A percentile compares a stretch with the other conserved stretches of the same genome.
Conservation (phyloP, 2,888 invertebrate genomes). For the Brachypterus glaber region DNA sequence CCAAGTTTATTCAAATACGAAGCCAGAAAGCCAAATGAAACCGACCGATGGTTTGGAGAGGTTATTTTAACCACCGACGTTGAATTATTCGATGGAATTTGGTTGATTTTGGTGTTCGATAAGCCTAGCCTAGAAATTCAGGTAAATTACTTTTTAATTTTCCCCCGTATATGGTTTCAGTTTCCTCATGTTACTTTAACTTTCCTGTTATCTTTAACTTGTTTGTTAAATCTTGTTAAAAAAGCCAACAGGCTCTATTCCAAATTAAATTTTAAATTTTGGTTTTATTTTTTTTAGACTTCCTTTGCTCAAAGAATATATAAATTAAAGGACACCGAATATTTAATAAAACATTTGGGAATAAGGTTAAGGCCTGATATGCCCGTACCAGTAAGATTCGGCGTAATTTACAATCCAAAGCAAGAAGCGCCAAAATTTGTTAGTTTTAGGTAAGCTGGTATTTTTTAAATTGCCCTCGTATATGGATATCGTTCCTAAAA, state of each 20-base stretch:
- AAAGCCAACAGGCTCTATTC: no score
- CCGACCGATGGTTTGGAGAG: constrained; percentile 52
- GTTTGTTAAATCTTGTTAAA: no score
- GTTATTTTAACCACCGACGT: constrained; percentile 47
- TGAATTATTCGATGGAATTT: constrained; percentile 46
- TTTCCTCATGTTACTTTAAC: no score
- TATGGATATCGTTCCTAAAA: no score
- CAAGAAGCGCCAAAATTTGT: constrained; percentile 39
- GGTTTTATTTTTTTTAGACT: not conserved
- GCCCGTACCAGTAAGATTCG: constrained; percentile 48
- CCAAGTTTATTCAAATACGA: constrained; percentile 51
- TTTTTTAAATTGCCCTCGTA: not conserved
- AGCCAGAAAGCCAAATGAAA: constrained; percentile 45
- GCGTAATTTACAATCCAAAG: constrained; percentile 49
- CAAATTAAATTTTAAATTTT: no score
- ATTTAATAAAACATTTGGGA: not conserved
- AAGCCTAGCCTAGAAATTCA: constrained; percentile 28
- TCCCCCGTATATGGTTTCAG: no score
- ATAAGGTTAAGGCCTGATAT: constrained; percentile 38
- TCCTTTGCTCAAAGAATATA: not conserved
- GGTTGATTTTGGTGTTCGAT: constrained; percentile 48
- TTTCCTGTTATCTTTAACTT: no score
- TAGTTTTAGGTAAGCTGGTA: constrained; percentile 11
- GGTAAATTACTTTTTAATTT: no score
- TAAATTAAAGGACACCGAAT: not conserved